Evolutionary conservation across 1,140 invertebrate species (phyloP).

Genomic region (Batillaria attramentaria): DNA sequence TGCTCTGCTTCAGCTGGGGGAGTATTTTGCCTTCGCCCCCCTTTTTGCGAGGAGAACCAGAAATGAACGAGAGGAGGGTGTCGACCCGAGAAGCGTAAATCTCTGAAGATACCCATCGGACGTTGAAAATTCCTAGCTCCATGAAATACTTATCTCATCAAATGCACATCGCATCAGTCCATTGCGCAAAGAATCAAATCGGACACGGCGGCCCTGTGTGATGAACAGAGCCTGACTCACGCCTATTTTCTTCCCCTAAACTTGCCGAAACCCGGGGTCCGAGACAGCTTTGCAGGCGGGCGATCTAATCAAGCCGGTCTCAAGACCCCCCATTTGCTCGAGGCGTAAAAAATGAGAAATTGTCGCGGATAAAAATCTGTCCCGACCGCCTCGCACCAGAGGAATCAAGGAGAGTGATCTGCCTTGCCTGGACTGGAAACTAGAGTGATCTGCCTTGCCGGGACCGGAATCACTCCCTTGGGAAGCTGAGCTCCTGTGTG

Average conservation of each 20-base stretch:
- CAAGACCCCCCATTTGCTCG: slow-evolving; percentile 25
- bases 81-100: too few species aligned
- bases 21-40: too few species aligned
- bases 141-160: too few species aligned
- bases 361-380: slow-evolving; percentile 33
- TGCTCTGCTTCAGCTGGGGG: too few species aligned
- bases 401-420: slow-evolving; percentile 16
- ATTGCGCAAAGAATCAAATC: slow-evolving; percentile 3
- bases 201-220: not conserved
- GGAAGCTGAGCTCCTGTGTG: slow-evolving; percentile 8
- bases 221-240: slow-evolving; percentile 10
- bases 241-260: slow-evolving; percentile 12
- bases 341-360: slow-evolving; percentile 23
- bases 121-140: too few species aligned
- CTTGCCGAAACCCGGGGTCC: not conserved
- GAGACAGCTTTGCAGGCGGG: not conserved
- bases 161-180: too few species aligned
- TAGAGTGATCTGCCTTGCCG: slow-evolving; percentile 23
- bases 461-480: slow-evolving; percentile 17
- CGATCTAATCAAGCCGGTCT: slow-evolving; percentile 22
- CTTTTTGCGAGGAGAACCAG: too few species aligned
- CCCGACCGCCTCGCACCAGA: not conserved
- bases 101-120: too few species aligned
- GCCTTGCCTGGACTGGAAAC: not conserved
- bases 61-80: too few species aligned